A percentile compares a stretch with the other conserved stretches of the same genome.
Conservation (phyloP, 2,888 invertebrate species). For the Drosophila meridionalis region DNA sequence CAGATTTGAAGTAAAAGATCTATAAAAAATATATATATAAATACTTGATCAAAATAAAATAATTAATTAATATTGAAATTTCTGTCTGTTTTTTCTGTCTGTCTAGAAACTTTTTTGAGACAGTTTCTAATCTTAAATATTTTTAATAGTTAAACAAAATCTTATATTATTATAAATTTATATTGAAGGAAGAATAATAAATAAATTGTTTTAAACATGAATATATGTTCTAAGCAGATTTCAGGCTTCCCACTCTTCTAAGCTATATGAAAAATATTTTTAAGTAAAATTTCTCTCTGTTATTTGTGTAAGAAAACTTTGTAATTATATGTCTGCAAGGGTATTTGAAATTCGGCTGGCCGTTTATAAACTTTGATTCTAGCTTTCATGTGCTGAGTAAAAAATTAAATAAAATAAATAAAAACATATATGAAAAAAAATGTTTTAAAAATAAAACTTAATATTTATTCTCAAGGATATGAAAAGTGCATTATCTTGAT, state of each 20-base stretch:
- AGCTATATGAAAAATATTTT: not conserved
- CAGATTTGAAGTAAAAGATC: not conserved
- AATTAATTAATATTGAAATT: not conserved
- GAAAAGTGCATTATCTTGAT: slow-evolving; percentile 40
- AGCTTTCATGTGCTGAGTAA: not conserved
- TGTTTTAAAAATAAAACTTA: not conserved
- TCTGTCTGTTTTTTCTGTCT: not conserved
- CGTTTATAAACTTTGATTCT: not conserved
- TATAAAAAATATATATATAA: not conserved
- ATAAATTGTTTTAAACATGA: not conserved
- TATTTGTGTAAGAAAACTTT: not conserved
- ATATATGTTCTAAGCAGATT: not conserved
- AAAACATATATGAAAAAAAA: not conserved
- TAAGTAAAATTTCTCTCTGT: not conserved
- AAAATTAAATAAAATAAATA: not conserved
- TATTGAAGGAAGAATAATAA: not conserved
- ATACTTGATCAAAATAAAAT: not conserved
- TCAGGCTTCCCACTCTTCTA: not conserved
- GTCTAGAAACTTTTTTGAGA: not conserved
- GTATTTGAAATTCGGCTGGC: slow-evolving; percentile 9
- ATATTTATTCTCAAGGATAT: slow-evolving; percentile 35
- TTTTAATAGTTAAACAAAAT: not conserved
- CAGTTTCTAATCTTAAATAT: not conserved
- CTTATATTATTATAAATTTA: not conserved
- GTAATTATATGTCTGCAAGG: not conserved